These are phyloP conservation scores for Mus pahari DNA, from an alignment of 2,113 vertebrate genomes.

Conservation along the genomic window DNA sequence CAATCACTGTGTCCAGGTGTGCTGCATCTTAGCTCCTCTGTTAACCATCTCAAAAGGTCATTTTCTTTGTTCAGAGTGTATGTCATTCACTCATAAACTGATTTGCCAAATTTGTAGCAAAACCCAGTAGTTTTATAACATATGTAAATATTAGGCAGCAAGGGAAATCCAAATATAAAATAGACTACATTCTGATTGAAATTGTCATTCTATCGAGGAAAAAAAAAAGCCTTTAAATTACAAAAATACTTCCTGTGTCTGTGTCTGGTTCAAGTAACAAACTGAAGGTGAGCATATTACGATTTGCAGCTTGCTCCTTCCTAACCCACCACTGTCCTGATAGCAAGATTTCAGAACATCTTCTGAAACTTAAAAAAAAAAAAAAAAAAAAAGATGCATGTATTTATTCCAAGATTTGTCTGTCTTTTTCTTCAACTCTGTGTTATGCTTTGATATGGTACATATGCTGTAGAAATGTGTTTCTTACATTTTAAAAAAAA, in stretches of 20 bases:
- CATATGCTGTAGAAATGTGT: conserved; percentile 43
- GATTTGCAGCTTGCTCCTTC: not conserved
- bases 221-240: not conserved
- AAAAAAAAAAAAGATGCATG: not conserved
- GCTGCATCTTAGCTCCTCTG: not conserved
- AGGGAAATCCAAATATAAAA: not conserved
- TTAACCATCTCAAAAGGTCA: not conserved
- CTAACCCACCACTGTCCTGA: fast-evolving
- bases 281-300: not conserved
- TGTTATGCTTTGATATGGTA: conserved; percentile 56
- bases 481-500: conserved; percentile 37
- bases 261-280: not conserved
- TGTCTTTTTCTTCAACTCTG: not conserved
- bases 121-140: not conserved
- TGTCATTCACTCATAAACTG: not conserved
- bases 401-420: not conserved
- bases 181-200: not conserved
- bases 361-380: not conserved
- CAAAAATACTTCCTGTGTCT: not conserved
- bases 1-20: not conserved
- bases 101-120: not conserved
- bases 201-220: not conserved
- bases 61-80: not conserved
- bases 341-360: not conserved
- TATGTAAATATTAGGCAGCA: not conserved